Base-by-base conservation (phyloP, 2,113 vertebrate genomes). In the Centropus unirufus region DNA sequence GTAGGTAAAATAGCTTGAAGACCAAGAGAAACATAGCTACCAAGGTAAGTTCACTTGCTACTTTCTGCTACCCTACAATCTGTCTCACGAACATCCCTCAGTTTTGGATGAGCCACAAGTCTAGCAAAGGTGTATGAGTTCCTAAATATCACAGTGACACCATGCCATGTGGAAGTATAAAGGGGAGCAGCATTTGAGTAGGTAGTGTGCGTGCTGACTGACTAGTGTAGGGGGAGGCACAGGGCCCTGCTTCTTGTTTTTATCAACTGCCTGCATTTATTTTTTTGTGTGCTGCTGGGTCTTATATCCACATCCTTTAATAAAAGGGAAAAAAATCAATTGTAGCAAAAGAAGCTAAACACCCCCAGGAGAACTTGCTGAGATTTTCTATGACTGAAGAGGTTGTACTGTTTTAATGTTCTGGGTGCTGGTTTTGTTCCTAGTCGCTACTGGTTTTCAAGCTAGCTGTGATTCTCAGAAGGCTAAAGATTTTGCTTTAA, bases 231-330 rank as follows among this genome's bases (percentile, higher is more conserved):
- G 64, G 40, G 21, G 7, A 58, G 62, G 29, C 47, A 67, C n/a
- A 49, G 36, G 47, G 32, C 51, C n/a, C 23, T 54, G 34, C 51
- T 73, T 30, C 42, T 74, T 79, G 24, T 46, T 90, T 73, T 83
- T 69, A n/a, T 88, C 74, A 59, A 6, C 18, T 62, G 17, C 44
- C 36, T 70, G 44, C 62, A 13, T 62, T 63, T 77, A 36, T 36
- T 86, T 49, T 22, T 93, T 47, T 90, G 34, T 63, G 29, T 90
- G 39, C 44, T 1, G 5, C 44, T 81, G 57, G 23, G 21, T 40
- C 94, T 95, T 90, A 15, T 83, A 67, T 93, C 55, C 72, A 19
- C 29, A 63, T 54, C 34, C 39, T 77, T 80, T 67, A 82, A 92
- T 70, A 70, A 82, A 75, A 90, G 52, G 83, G 57, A 20, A 49